Conservation (phyloP, 2,113 vertebrate species). For the Carlito syrichta region DNA sequence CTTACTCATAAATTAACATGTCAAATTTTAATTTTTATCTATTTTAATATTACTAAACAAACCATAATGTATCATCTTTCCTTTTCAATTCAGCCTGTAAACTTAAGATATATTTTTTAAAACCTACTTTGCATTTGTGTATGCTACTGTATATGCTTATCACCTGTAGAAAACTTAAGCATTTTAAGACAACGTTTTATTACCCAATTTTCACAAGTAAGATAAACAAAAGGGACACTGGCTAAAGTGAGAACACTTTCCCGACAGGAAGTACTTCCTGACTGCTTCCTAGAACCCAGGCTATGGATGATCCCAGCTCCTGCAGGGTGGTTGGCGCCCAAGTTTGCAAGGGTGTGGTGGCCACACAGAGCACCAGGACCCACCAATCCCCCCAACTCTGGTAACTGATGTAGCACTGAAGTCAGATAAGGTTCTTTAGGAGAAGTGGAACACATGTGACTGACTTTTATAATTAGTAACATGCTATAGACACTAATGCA, state of each 20-base stretch:
- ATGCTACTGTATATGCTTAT: not conserved
- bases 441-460: not conserved
- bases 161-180: not conserved
- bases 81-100: not conserved
- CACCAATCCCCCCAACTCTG: not conserved
- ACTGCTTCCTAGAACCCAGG: not conserved
- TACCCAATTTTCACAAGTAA: not conserved
- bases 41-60: not conserved
- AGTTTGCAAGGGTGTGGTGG: rapidly evolving
- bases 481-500: conserved; percentile 47
- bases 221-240: not conserved
- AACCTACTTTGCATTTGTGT: not conserved
- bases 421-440: conserved; percentile 33
- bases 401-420: not conserved
- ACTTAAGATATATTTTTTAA: not conserved
- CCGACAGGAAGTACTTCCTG: not conserved
- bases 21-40: not conserved
- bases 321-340: rapidly evolving
- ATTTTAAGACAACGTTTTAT: not conserved
- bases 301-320: rapidly evolving
- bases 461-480: conserved; percentile 70
- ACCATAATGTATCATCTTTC: not conserved
- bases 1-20: not conserved
- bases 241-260: not conserved
- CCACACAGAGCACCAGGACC: not conserved